phyloP scores from a whole-genome alignment of 2,113 vertebrate species.

The Passer montanus region DNA sequence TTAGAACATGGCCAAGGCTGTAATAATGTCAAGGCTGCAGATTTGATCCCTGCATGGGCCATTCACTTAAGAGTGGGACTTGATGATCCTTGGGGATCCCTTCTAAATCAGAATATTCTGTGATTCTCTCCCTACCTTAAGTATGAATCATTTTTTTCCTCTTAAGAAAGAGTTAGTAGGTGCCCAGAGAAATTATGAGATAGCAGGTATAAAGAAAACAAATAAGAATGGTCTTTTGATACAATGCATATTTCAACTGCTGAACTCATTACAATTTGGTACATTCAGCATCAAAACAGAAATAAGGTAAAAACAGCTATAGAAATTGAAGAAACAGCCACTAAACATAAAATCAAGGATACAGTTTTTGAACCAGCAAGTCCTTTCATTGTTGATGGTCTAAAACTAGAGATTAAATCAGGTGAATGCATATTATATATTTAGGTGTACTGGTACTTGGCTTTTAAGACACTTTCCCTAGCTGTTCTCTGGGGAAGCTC shows the following conservation, averaged over 20 bases:
- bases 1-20: neutral
- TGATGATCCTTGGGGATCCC: neutral
- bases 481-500: neutral
- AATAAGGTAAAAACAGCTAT: neutral
- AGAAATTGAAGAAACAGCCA: neutral
- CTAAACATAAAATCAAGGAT: neutral
- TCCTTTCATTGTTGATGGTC: neutral
- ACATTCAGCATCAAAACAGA: neutral
- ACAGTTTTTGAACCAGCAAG: neutral
- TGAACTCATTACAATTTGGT: neutral
- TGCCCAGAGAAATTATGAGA: neutral
- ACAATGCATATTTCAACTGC: neutral
- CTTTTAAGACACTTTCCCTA: neutral
- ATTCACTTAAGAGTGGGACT: neutral
- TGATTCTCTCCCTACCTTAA: neutral
- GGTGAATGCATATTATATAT: neutral
- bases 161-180: neutral
- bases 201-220: neutral
- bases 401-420: neutral
- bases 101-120: neutral
- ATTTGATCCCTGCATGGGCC: neutral
- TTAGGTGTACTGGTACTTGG: neutral
- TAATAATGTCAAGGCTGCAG: neutral
- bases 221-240: neutral
- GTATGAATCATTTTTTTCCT: neutral